Evolutionary conservation across 2,797 vertebrate species (phyloP).

Genomic region (Pempheris klunzingeri): DNA sequence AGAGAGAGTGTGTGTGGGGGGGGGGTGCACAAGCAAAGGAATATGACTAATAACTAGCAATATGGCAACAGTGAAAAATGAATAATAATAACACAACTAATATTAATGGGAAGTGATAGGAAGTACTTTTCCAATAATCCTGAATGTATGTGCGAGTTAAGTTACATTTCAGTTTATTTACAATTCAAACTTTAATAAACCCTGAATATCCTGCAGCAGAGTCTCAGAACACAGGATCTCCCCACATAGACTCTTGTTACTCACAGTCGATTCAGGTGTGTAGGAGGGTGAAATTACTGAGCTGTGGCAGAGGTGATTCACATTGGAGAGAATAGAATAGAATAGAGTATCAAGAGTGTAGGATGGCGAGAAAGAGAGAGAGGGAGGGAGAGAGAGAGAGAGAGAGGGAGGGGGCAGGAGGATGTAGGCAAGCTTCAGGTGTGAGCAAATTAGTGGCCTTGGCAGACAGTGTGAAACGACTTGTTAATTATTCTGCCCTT

Average conservation of each 20-base stretch:
- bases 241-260: not conserved
- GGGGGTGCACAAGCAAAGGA: no score
- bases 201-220: not conserved
- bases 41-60: no score
- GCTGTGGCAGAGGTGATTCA: conserved; percentile 15
- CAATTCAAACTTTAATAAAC: conserved; percentile 23
- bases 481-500: conserved; percentile 45
- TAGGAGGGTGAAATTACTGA: conserved; percentile 28
- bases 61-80: no score
- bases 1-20: no score
- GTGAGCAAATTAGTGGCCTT: conserved; percentile 4
- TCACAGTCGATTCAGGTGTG: not conserved
- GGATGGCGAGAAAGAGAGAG: no score
- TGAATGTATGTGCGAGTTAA: not conserved
- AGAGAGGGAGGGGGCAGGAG: not conserved
- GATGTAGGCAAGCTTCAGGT: not conserved
- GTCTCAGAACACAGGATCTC: not conserved
- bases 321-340: conserved; percentile 11
- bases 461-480: conserved; percentile 40
- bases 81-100: no score
- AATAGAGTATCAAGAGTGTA: not conserved
- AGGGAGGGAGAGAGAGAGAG: not conserved
- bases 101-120: no score
- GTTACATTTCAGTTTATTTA: conserved; percentile 39
- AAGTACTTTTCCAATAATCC: conserved; percentile 22